Evolutionary conservation across 2,797 vertebrate genomes (phyloP).

Genomic region (Siniperca undulata): DNA sequence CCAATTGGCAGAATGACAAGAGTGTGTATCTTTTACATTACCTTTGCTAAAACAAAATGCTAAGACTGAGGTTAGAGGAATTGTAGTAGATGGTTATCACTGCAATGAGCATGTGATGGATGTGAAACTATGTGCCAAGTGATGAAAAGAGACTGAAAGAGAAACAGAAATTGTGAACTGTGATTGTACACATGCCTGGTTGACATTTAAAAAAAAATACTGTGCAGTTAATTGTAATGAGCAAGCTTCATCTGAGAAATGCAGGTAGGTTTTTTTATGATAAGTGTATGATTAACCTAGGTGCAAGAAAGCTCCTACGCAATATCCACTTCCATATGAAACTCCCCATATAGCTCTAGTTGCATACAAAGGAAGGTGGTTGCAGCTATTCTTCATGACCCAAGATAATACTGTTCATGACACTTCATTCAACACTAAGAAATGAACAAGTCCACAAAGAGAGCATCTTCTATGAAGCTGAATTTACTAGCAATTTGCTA

Average conservation of each 20-base stretch:
- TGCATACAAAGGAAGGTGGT: neutral
- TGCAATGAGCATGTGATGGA: slow-evolving; percentile 31
- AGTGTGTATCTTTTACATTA: slow-evolving; percentile 22
- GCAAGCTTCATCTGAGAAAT: slow-evolving; percentile 8
- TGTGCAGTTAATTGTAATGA: slow-evolving; percentile 13
- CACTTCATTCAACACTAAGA: neutral
- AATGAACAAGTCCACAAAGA: neutral
- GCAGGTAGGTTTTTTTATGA: neutral
- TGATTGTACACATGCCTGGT: neutral
- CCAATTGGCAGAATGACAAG: slow-evolving; percentile 42
- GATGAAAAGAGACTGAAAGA: slow-evolving; percentile 14
- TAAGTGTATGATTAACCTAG: slow-evolving; percentile 2
- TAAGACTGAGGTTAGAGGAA: slow-evolving; percentile 11
- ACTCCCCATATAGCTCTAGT: neutral
- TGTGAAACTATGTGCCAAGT: slow-evolving; percentile 30
- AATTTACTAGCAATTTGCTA: neutral
- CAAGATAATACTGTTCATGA: neutral
- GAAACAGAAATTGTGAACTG: neutral
- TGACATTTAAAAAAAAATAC: slow-evolving; percentile 12
- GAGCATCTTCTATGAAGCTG: neutral
- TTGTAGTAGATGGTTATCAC: slow-evolving; percentile 19
- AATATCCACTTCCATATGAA: slow-evolving; percentile 17
- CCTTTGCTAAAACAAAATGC: slow-evolving; percentile 7
- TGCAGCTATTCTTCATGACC: slow-evolving; percentile 10
- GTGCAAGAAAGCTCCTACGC: neutral